Conservation (phyloP, 2,888 invertebrate genomes). For the Strigamia transsilvanica region DNA sequence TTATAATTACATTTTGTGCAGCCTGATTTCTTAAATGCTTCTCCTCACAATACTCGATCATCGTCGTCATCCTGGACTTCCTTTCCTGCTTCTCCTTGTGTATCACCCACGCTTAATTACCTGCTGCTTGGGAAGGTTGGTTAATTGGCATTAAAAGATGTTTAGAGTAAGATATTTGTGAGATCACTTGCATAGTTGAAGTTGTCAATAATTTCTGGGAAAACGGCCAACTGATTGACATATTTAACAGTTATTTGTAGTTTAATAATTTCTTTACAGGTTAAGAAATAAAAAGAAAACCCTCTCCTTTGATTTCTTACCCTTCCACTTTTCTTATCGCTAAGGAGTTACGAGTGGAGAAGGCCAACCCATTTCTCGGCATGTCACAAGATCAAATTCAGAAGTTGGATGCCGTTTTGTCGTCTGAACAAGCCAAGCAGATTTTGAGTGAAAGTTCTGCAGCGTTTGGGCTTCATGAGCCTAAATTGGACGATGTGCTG, state of each 20-base stretch:
- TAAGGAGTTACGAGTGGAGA: constrained; percentile 54
- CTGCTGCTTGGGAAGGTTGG: constrained; percentile 36
- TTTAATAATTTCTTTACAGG: constrained; percentile 49
- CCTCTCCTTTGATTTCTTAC: constrained; percentile 43
- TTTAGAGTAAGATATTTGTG: background rate
- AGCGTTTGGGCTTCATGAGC: constrained; percentile 53
- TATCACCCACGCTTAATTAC: constrained; percentile 19
- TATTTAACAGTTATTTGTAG: constrained; percentile 38
- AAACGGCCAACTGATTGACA: constrained; percentile 4
- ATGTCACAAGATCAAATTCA: constrained; percentile 69
- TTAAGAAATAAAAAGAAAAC: constrained; percentile 22
- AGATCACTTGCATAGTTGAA: background rate
- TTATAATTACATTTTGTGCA: constrained; percentile 26
- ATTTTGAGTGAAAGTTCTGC: constrained; percentile 65
- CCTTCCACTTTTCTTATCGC: constrained; percentile 45
- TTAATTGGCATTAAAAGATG: background rate
- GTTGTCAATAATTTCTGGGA: background rate
- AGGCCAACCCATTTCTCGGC: constrained; percentile 55
- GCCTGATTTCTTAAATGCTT: constrained; percentile 35
- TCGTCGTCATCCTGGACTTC: constrained; percentile 10
- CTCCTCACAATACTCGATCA: constrained; percentile 13
- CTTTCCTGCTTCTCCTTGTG: constrained; percentile 47
- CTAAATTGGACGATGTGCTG: constrained; percentile 46
- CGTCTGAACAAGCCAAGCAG: constrained; percentile 68
- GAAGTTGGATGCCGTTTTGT: constrained; percentile 67